Evolutionary conservation across 2,797 vertebrate genomes (phyloP).

Genomic region (Gobionotothen gibberifrons): DNA sequence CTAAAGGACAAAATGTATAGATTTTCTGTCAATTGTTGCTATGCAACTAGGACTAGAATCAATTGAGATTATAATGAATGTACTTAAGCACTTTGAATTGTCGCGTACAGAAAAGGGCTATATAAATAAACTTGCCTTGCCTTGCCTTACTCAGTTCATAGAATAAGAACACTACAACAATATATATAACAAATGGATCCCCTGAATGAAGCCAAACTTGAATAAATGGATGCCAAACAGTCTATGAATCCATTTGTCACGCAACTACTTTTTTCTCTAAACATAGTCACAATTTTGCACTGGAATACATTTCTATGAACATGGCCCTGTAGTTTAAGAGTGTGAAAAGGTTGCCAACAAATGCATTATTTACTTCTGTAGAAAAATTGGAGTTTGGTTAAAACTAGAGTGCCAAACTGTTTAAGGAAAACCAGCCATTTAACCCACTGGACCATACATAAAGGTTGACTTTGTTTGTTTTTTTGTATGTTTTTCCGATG

Average conservation of each 20-base stretch:
- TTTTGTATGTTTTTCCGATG: background rate
- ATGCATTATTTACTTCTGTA: background rate
- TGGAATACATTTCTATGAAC: background rate
- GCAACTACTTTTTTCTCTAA: background rate
- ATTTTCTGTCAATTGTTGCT: slow-evolving; percentile 5
- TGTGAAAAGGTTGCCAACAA: background rate
- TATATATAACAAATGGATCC: background rate
- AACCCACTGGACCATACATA: slow-evolving; percentile 2
- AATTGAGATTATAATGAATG: background rate
- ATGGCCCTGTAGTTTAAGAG: background rate
- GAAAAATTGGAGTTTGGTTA: background rate
- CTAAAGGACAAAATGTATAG: background rate
- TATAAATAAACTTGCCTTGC: no score
- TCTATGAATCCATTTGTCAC: background rate
- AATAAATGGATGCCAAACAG: background rate
- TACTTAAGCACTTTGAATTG: no score
- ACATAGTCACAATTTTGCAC: background rate
- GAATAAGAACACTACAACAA: background rate
- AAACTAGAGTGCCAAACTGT: background rate
- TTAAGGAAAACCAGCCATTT: background rate
- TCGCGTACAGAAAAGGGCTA: no score
- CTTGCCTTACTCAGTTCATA: background rate
- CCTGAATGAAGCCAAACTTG: background rate
- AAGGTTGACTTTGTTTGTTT: slow-evolving; percentile 1
- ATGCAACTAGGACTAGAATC: background rate